These are phyloP conservation scores for Meliscaeva auricollis DNA, from an alignment of 2,888 invertebrate species.

Conservation along the genomic window DNA sequence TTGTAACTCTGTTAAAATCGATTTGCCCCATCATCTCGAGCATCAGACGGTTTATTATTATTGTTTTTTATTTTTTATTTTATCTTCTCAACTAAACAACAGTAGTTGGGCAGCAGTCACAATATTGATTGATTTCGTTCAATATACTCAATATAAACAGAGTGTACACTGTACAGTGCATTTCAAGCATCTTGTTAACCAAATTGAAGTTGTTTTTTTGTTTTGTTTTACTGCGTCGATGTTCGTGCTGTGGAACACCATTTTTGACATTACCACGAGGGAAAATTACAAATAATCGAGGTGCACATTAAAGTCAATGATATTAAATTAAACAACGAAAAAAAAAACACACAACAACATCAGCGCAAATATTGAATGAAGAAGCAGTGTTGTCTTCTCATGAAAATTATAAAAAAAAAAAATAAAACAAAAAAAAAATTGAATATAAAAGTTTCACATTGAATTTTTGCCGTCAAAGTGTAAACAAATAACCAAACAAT, in stretches of 20 bases:
- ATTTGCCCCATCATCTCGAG: slow-evolving; percentile 28
- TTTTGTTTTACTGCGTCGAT: neutral
- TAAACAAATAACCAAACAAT: slow-evolving; percentile 67
- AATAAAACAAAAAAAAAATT: slow-evolving; percentile 3
- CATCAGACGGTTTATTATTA: slow-evolving; percentile 10
- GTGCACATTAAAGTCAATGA: slow-evolving; percentile 70
- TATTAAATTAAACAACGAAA: slow-evolving; percentile 62
- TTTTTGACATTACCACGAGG: slow-evolving; percentile 71
- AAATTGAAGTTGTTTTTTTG: slow-evolving; percentile 57
- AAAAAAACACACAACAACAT: slow-evolving; percentile 47
- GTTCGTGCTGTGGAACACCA: slow-evolving; percentile 46
- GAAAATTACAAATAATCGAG: slow-evolving; percentile 72
- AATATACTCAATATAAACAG: slow-evolving; percentile 37
- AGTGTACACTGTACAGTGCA: neutral
- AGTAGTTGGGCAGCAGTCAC: slow-evolving; percentile 46
- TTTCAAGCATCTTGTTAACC: slow-evolving; percentile 66
- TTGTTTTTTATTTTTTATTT: too few species aligned
- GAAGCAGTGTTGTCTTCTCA: slow-evolving; percentile 13
- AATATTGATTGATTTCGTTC: slow-evolving; percentile 71
- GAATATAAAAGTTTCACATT: slow-evolving; percentile 40
- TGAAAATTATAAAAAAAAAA: slow-evolving; percentile 4
- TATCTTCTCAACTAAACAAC: neutral
- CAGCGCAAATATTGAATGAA: slow-evolving; percentile 16
- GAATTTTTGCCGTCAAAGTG: slow-evolving; percentile 58
- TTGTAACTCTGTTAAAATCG: slow-evolving; percentile 24